phyloP scores from a whole-genome alignment of 2,113 vertebrate species.

The Orcinus orca region DNA sequence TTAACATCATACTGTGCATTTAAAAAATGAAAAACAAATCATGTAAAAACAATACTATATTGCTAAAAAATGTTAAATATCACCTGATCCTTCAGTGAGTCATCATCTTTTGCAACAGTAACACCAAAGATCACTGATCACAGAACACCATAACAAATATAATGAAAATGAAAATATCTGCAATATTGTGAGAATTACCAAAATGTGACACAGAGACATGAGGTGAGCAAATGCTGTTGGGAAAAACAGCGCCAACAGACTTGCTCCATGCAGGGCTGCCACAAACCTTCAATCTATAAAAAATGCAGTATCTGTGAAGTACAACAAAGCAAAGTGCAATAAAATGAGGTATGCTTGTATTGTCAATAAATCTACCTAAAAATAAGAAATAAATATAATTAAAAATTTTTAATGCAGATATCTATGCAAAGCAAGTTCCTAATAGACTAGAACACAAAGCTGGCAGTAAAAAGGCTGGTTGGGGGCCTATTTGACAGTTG shows the following conservation, averaged over 20 bases:
- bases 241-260: neutral
- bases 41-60: too few species aligned
- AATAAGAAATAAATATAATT: neutral
- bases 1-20: conserved; percentile 10
- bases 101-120: neutral
- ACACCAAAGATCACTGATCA: neutral
- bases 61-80: neutral
- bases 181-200: neutral
- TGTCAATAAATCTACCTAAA: neutral
- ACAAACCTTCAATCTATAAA: neutral
- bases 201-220: neutral
- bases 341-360: neutral
- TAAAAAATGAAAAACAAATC: conserved; percentile 8
- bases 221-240: neutral
- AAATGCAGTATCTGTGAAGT: neutral
- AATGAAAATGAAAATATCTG: neutral
- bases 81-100: neutral
- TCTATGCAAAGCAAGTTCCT: neutral
- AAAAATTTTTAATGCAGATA: neutral
- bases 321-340: neutral
- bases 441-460: neutral
- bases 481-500: neutral
- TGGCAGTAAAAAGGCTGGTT: neutral
- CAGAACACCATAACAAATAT: neutral
- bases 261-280: neutral